A percentile compares a stretch with the other conserved stretches of the same genome.
Conservation (phyloP, 2,113 vertebrate species). For the Sakesphorus luctuosus region DNA sequence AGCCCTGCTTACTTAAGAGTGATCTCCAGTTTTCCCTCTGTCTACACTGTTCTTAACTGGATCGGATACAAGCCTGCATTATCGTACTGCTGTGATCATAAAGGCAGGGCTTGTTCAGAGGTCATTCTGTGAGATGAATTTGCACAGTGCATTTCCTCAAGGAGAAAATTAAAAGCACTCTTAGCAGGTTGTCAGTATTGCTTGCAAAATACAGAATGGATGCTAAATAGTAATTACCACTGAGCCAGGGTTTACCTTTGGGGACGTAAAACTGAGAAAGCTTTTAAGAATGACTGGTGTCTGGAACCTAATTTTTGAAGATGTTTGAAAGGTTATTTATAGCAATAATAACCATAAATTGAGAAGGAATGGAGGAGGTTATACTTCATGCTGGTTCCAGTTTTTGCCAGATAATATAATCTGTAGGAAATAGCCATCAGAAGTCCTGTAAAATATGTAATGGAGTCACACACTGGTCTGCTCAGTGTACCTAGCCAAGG, state of each 20-base stretch:
- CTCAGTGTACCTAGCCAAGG: neutral
- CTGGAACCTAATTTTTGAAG: neutral
- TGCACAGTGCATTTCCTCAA: neutral
- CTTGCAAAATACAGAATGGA: neutral
- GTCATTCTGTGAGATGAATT: neutral
- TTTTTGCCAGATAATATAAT: neutral
- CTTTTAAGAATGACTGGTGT: neutral
- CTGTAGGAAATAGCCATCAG: neutral
- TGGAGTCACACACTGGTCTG: neutral
- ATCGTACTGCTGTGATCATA: neutral
- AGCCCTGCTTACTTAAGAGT: neutral
- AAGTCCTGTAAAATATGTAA: neutral
- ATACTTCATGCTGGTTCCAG: neutral
- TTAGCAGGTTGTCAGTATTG: neutral
- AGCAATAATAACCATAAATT: neutral
- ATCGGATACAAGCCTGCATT: neutral
- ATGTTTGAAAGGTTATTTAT: neutral
- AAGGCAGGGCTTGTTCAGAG: neutral
- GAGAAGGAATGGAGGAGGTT: neutral
- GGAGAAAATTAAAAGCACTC: neutral
- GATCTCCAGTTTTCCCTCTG: neutral
- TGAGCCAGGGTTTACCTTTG: neutral
- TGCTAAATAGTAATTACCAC: neutral
- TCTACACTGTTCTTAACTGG: neutral
- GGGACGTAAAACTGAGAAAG: neutral